Percentiles rank a stretch among this genome's conserved stretches.
These are phyloP conservation scores for Antechinus stuartii DNA, from an alignment of 2,113 vertebrate species.

Conservation along the genomic window DNA sequence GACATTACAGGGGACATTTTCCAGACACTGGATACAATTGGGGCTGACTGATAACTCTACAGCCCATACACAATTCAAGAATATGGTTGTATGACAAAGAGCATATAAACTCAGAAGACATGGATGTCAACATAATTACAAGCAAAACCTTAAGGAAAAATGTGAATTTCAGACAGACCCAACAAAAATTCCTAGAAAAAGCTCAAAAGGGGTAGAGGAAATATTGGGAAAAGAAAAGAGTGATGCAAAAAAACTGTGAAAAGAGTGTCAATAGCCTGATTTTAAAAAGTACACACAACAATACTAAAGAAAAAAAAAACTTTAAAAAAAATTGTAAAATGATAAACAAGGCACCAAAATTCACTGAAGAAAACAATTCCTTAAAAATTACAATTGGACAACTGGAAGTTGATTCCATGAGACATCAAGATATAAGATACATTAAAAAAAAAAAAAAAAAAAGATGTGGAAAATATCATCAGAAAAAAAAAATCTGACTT, in stretches of 20 bases:
- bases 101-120: neutral
- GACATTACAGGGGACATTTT: neutral
- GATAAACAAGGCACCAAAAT: no score
- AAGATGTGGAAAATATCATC: no score
- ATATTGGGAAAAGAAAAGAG: neutral
- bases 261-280: neutral
- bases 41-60: neutral
- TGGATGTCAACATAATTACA: neutral
- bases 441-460: no score
- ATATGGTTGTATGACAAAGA: neutral
- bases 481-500: no score
- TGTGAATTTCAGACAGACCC: neutral
- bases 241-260: neutral
- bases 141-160: neutral
- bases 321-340: no score
- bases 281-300: no score
- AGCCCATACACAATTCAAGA: neutral
- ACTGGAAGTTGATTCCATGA: no score
- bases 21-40: neutral
- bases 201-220: neutral
- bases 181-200: neutral
- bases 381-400: no score
- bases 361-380: no score
- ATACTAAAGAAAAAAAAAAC: no score
- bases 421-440: no score